Evolutionary conservation across 2,113 vertebrate species (phyloP).

Genomic region (Cynopterus brachyotis): DNA sequence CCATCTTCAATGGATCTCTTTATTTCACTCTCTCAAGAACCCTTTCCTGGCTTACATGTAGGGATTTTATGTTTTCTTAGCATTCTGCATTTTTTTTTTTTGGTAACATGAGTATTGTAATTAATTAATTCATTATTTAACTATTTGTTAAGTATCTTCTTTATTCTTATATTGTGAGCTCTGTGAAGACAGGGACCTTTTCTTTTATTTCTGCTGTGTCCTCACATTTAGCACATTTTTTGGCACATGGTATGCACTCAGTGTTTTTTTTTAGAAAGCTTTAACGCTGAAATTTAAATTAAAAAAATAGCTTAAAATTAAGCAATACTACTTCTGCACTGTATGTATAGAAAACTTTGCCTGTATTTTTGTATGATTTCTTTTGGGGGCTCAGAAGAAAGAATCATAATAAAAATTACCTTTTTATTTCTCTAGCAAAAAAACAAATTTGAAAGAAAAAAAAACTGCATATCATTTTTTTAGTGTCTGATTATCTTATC

Average conservation of each 20-base stretch:
- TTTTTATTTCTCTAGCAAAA: neutral
- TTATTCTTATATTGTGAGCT: neutral
- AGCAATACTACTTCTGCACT: neutral
- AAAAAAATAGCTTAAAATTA: slow-evolving; percentile 7
- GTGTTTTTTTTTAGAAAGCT: slow-evolving; percentile 6
- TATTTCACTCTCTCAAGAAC: neutral
- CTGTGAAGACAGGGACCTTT: neutral
- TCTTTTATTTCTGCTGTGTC: neutral
- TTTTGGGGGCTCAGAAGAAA: neutral
- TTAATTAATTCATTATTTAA: neutral
- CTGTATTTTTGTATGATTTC: neutral
- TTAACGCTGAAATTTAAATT: slow-evolving; percentile 20
- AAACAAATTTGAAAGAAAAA: slow-evolving; percentile 1
- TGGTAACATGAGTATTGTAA: neutral
- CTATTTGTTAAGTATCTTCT: neutral
- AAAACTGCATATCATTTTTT: neutral
- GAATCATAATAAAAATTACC: neutral
- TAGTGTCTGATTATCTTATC: neutral
- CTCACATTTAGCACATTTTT: neutral
- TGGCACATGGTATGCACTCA: neutral
- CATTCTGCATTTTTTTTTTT: neutral
- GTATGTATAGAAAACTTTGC: neutral
- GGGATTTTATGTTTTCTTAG: neutral
- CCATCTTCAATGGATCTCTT: neutral
- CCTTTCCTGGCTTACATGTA: neutral